Evolutionary conservation across 2,113 vertebrate genomes (phyloP), one percentile per base, ranked within the genome.

Genomic region (Pogona vitticeps): DNA sequence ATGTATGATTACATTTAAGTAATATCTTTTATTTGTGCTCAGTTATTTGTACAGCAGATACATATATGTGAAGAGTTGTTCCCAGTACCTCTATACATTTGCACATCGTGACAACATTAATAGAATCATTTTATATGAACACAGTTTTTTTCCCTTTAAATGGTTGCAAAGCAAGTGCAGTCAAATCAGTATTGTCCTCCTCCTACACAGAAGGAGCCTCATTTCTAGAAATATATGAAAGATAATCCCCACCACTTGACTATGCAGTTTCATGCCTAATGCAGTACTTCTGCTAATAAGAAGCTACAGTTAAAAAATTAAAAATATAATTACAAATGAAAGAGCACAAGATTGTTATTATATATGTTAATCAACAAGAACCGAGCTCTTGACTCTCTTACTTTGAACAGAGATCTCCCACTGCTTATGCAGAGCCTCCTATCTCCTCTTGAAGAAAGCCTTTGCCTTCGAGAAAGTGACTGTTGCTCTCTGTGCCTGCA

Each of bases 81-180:
- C 83, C 79, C 67, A 59, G 6, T 56, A 70, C 84, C 40, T 65
- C 61, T 56, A 72, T 71, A 31, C 0, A 2, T 33, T 8, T 2
- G 21, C 6, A 0, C 2, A 1, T 77, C 56, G 63, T 76, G 40
- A 81, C 76, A 71, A 89, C 7, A 81, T 63, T 31, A 31, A 56
- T 28, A 59, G 70, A 80, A 33, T n/a, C 67, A 12, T 58, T 88
- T 31, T 31, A 0, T 71, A 67, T 58, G 79, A 13, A 70, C 40
- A 70, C 76, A 73, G 85, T 75, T 26, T 2, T 40, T 83, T 86
- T 67, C 70, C 46, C 46, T 52, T 21, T 91, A 92, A 93, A 89
- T 88, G 88, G 61, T 92, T 58, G 8, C 40, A 67, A 65, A 76
- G 83, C 56, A 89, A 78, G 87, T 89, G 79, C 46, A 88, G 71